Conservation (phyloP, 2,888 invertebrate genomes). For the Trichopoda pennipes region DNA sequence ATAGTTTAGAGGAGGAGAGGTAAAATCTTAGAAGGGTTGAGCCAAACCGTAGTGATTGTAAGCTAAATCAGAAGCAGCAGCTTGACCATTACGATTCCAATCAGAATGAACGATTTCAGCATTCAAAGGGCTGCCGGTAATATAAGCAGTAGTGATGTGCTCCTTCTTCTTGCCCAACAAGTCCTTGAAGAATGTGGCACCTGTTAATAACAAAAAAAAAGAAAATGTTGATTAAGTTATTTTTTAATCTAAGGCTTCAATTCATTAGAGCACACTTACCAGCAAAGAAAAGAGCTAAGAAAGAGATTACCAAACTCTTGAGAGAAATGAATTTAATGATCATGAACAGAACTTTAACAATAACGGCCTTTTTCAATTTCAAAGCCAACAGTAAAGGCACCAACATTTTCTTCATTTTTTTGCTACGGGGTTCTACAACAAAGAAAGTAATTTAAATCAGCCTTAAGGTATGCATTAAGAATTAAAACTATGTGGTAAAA, state of each 20-base stretch:
- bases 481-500: not conserved
- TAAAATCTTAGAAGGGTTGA: slow-evolving; percentile 77
- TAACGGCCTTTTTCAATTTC: slow-evolving; percentile 84
- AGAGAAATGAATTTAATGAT: slow-evolving; percentile 85
- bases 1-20: not conserved
- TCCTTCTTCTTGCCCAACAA: slow-evolving; percentile 81
- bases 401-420: slow-evolving; percentile 84
- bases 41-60: slow-evolving; percentile 81
- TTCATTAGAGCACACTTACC: slow-evolving; percentile 76
- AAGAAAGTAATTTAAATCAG: slow-evolving; percentile 3
- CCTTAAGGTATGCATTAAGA: slow-evolving; percentile 32
- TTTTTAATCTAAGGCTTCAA: not conserved
- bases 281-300: slow-evolving; percentile 84
- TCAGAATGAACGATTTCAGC: slow-evolving; percentile 81
- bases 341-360: slow-evolving; percentile 84
- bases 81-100: slow-evolving; percentile 81
- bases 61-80: slow-evolving; percentile 79
- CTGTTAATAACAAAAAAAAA: slow-evolving; percentile 67
- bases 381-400: slow-evolving; percentile 84
- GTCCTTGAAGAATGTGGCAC: slow-evolving; percentile 81
- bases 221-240: not conserved
- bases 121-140: slow-evolving; percentile 80
- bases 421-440: slow-evolving; percentile 82
- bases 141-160: slow-evolving; percentile 81
- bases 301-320: slow-evolving; percentile 85